Conservation (phyloP, 53 echinoderm and acorn worm species). For the Patiria pectinifera region DNA sequence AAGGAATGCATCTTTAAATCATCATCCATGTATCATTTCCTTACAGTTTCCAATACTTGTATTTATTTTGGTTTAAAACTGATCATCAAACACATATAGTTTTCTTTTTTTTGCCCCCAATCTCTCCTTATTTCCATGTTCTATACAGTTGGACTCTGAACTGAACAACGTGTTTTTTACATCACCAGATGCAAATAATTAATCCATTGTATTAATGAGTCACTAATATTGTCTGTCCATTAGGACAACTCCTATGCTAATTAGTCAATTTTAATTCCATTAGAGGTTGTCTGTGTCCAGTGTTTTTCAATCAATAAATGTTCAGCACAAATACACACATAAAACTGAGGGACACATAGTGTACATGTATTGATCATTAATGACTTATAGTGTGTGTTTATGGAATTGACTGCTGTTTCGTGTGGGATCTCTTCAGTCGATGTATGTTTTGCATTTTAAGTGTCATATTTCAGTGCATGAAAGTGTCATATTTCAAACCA, state of each 20-base stretch:
- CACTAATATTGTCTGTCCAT: conserved; percentile 26
- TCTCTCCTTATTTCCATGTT: not conserved
- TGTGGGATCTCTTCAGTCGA: not conserved
- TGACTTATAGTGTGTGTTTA: conserved; percentile 42
- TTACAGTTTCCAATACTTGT: no score
- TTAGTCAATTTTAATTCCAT: conserved; percentile 55
- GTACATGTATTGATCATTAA: conserved; percentile 37
- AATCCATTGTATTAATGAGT: conserved; percentile 29
- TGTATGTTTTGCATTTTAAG: no score
- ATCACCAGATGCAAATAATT: conserved; percentile 37
- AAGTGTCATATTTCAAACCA: no score
- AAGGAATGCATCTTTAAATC: no score
- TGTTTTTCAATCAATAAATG: conserved; percentile 34
- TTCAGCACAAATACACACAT: conserved; percentile 34
- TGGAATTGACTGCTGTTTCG: conserved; percentile 26
- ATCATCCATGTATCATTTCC: no score
- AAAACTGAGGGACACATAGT: not conserved
- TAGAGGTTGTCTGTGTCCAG: conserved; percentile 24
- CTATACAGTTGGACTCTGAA: not conserved
- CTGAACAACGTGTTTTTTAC: not conserved
- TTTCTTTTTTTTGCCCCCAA: no score
- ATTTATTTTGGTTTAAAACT: not conserved
- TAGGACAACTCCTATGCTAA: conserved; percentile 19
- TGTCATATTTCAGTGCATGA: no score
- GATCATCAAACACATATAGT: no score